Evolutionary conservation across 2,797 vertebrate species (phyloP), one percentile per base, ranked within the genome.

Genomic region (Chanos chanos): DNA sequence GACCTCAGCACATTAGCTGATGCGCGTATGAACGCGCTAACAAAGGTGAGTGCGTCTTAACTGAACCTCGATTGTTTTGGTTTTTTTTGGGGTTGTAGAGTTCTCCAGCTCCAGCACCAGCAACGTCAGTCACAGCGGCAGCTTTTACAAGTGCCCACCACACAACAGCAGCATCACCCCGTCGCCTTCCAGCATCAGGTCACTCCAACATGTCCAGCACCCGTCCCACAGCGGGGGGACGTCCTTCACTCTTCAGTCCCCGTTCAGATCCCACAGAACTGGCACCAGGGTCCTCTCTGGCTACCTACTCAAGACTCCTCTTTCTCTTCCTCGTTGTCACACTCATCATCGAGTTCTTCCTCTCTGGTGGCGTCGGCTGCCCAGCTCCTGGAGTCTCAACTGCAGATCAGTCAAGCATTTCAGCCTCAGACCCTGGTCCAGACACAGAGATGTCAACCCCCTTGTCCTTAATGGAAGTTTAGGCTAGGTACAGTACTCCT

Each of bases 51-150:
- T n/a, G 36, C 12, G 34, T 7, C 33, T 9, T 19, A 7, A n/a
- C 21, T 28, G 2, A 33, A 25, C n/a, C 9, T 7, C 7, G 6
- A 9, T 47, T 59, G 18, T 19, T 44, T 5, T 47, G 10, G 54
- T 36, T 59, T 15, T 66, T 66, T 12, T 13, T 36, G 28, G 30
- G 49, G 58, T 47, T 73, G 57, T 74, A 91, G 90, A 80, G 80
- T 86, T 77, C 83, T 89, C 49, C 87, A 89, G 71, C 68, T 87
- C 13, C 85, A 82, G 66, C 84, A 85, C 51, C 83, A 80, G 48
- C 83, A 85, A n/a, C n/a, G n/a, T 22, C 34, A 21, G 3, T 22
- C 13, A 3, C 39, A 44, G 37, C 49, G 53, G 19, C 48, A 64
- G 13, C 48, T 63, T 12, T 33, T 37, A 12, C 54, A 52, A 59